Evolutionary conservation across 1,140 invertebrate genomes (phyloP), one percentile per base, ranked within the genome.

Genomic region (Homalodisca vitripennis): DNA sequence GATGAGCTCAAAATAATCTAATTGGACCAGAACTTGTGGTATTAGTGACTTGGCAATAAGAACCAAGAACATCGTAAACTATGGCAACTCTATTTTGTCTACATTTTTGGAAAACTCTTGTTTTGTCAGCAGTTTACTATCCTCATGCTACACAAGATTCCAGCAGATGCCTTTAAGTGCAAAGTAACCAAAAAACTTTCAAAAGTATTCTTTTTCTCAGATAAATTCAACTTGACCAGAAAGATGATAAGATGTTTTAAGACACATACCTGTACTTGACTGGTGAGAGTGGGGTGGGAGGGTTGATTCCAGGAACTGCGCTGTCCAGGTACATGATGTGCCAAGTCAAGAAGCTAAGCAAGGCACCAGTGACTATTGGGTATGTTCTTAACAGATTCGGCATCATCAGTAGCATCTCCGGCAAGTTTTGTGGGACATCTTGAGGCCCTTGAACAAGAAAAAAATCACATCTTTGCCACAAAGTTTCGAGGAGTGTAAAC

Each of bases 271-370:
- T 60, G 26, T 60, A 30, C 29, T 60, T 60, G 10, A 6, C 3
- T 27, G 55, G 55, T 2, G 55, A 60, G 6, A 60, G 29, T 6
- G 55, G 55, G 3, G 55, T 60, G 10, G 55, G 55, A 3, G 55
- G 55, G 55, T 60, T 60, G 14, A 60, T 30, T 27, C 55, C 55
- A n/a, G 55, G 55, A 26, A 29, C 55, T 27, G 55, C 55, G 29
- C 55, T 60, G 55, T 60, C 26, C 6, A 60, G 29, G 26, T 60
- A 60, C 2, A 60, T 12, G 26, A 60, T 10, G 29, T 60, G 55
- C 55, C 55, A 60, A 22, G 55, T 27, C 2, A 60, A 22, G 29
- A 60, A 60, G 26, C 55, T 60, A 27, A 60, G 3, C 55, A 60
- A 6, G 27, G 55, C n/a, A 27, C 55, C 26, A n/a, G 10, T 41